Evolutionary conservation across 2,113 vertebrate genomes (phyloP), one percentile per base, ranked within the genome.

Genomic region (Halcyon senegalensis): DNA sequence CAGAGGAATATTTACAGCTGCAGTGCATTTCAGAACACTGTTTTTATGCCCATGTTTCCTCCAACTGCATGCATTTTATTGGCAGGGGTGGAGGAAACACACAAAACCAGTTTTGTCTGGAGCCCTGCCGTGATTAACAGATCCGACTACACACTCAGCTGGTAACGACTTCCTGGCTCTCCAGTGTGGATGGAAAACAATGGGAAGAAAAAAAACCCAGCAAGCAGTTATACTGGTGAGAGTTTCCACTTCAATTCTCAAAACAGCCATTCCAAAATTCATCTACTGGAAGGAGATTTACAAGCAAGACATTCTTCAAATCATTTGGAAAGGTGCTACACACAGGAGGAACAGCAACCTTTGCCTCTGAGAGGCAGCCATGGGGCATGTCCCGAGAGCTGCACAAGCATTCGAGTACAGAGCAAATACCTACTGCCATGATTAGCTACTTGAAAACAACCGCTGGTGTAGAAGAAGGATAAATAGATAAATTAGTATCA

Each of bases 131-230:
- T 43, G 35, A 60, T 92, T 93, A 95, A 79, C 53, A 64, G 86
- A 96, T 87, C 80, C 9, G 9, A 87, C 90, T 92, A 89, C 73
- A 69, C 7, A 16, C 53, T 87, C 86, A 79, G 77, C 66, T 89
- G 86, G 92, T 93, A 94, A 95, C 60, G 95, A 84, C 83, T 76
- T 92, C 73, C 80, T 94, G 94, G 94, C 83, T 92, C 76, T 94
- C 80, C 66, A 87, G 66, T 4, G 28, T 13, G 62, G 69, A 84
- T 4, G 72, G 94, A 84, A 93, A 95, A 96, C 94, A 93, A 92
- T 68, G 90, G 85, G 17, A 53, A 84, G 85, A 51, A 86, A 89
- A 90, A 55, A 58, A n/a, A 0, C 1, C 28, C 70, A 85, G 68
- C 55, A 73, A 76, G 80, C 14, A 72, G 51, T 69, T 92, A 84